Percentiles rank a stretch among this genome's conserved stretches.
phyloP scores from a whole-genome alignment of 2,888 invertebrate species.

The Lepidonotus clava region DNA sequence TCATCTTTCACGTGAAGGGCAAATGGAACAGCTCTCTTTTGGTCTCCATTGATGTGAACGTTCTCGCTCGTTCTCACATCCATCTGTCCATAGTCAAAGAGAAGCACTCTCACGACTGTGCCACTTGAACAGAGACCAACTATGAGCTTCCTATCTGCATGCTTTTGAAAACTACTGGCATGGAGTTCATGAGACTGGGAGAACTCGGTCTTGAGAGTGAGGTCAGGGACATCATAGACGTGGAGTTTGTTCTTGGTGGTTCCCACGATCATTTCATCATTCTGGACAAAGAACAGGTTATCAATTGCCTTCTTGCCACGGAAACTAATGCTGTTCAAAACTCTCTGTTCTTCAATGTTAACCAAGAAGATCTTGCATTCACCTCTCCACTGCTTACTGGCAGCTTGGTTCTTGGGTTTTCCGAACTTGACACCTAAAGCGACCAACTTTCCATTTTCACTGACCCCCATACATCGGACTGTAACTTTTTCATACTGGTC shows the following conservation, averaged over 20 bases:
- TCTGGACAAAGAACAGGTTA: constrained; percentile 54
- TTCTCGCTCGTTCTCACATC: neutral
- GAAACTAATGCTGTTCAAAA: neutral
- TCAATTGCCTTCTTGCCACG: constrained; percentile 53
- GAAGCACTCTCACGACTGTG: neutral
- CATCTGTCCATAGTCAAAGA: constrained; percentile 29
- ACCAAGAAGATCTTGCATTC: constrained; percentile 41
- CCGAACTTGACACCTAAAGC: constrained; percentile 49
- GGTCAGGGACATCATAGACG: constrained; percentile 39
- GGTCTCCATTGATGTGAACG: neutral
- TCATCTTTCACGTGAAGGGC: neutral
- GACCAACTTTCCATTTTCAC: constrained; percentile 45
- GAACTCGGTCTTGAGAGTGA: constrained; percentile 10
- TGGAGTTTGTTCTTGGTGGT: constrained; percentile 38
- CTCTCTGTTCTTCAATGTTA: constrained; percentile 1
- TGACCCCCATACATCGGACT: constrained; percentile 52
- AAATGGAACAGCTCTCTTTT: constrained; percentile 36
- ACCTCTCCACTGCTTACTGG: constrained; percentile 31
- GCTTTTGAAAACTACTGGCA: neutral
- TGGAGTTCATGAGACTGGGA: neutral
- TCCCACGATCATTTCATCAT: constrained; percentile 58
- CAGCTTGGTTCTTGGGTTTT: constrained; percentile 42
- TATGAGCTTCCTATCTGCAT: neutral
- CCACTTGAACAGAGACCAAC: neutral
- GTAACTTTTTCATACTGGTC: constrained; percentile 55